These are phyloP conservation scores for Anguilla pacifica DNA, from an alignment of 2,797 vertebrate species.

Conservation along the genomic window DNA sequence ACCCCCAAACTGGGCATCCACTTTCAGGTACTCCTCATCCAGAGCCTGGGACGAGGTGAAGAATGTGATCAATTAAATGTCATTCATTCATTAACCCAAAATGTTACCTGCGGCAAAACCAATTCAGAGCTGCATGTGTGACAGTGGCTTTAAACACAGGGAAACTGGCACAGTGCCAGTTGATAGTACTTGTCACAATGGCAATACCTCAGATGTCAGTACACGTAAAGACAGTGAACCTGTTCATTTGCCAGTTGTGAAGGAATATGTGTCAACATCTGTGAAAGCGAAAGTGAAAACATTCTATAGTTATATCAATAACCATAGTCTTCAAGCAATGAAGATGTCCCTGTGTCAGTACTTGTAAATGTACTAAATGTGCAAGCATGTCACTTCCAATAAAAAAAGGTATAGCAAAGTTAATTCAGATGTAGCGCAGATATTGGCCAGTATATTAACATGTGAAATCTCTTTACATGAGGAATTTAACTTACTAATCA, in stretches of 20 bases:
- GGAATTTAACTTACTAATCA: too few relatives aligned
- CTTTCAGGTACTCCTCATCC: conserved; percentile 96
- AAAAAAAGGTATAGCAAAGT: not conserved
- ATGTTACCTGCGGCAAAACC: not conserved
- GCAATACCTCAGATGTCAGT: not conserved
- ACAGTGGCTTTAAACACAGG: not conserved
- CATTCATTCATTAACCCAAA: not conserved
- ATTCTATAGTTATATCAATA: not conserved
- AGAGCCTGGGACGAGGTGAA: conserved; percentile 76
- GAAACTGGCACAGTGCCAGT: not conserved
- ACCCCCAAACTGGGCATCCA: conserved; percentile 96
- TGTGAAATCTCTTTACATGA: too few relatives aligned
- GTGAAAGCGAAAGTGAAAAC: not conserved
- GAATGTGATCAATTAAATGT: not conserved
- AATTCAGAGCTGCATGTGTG: not conserved
- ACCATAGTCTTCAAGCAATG: too few relatives aligned
- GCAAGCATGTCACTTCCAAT: not conserved
- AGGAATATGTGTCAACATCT: not conserved
- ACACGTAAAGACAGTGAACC: not conserved
- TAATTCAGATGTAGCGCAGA: not conserved
- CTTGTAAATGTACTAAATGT: not conserved
- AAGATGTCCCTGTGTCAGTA: not conserved
- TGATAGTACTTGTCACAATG: not conserved
- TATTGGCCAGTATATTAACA: not conserved
- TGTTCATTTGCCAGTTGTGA: not conserved